Evolutionary conservation across 2,888 invertebrate species (phyloP).

Genomic region (Harpalus rufipes): DNA sequence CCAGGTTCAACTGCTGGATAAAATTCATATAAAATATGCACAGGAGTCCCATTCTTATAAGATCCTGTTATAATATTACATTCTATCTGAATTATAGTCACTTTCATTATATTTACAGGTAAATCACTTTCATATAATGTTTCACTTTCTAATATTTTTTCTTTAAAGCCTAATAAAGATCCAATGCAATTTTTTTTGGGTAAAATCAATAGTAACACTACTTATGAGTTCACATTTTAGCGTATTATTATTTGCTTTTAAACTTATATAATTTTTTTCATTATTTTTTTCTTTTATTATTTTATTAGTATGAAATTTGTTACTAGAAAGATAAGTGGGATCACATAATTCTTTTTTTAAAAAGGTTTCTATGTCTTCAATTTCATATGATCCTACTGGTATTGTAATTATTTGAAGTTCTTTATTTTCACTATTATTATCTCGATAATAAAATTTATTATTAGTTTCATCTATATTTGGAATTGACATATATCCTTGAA

Average conservation of each 20-base stretch:
- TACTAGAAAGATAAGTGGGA: background rate
- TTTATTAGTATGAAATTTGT: background rate
- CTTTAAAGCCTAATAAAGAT: slow-evolving; percentile 70
- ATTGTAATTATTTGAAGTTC: slow-evolving; percentile 56
- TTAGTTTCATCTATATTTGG: too few relatives aligned
- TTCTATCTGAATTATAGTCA: slow-evolving; percentile 71
- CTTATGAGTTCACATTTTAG: background rate
- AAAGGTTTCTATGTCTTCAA: slow-evolving; percentile 66
- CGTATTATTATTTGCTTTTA: background rate
- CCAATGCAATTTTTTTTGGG: slow-evolving; percentile 68
- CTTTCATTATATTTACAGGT: slow-evolving; percentile 72
- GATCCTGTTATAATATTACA: slow-evolving; percentile 71
- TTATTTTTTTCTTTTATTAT: background rate
- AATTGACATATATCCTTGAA: background rate
- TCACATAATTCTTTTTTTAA: slow-evolving; percentile 65
- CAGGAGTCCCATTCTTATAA: slow-evolving; percentile 67
- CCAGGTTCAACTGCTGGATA: slow-evolving; percentile 72
- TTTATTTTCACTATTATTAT: slow-evolving; percentile 65
- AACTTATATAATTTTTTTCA: background rate
- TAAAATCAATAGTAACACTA: slow-evolving; percentile 54
- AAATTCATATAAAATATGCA: slow-evolving; percentile 74
- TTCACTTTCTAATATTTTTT: slow-evolving; percentile 65
- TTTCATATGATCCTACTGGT: slow-evolving; percentile 4
- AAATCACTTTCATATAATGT: slow-evolving; percentile 71
- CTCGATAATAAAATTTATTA: slow-evolving; percentile 72